Percentiles rank a stretch among this genome's conserved stretches.
These are phyloP conservation scores for Emydocephalus ijimae DNA, from an alignment of 2,113 vertebrate species.

Conservation along the genomic window DNA sequence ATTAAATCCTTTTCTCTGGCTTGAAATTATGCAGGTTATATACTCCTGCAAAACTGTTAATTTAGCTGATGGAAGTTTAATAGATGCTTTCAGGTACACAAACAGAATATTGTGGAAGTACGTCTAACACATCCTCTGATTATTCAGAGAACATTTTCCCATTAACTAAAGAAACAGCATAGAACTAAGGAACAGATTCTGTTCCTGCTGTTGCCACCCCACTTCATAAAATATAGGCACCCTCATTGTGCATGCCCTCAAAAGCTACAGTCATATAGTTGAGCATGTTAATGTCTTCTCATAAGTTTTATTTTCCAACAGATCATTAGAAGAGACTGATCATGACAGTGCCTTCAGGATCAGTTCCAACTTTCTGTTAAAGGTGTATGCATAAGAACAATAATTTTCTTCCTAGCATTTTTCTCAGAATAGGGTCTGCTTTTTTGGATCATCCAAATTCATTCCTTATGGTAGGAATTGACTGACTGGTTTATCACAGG, in stretches of 20 bases:
- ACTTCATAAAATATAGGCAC: neutral
- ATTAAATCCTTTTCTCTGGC: slow-evolving; percentile 13
- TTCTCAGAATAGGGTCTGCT: neutral
- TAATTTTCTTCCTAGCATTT: neutral
- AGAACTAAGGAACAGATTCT: neutral
- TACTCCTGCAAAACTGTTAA: slow-evolving; percentile 4
- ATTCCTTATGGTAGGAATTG: neutral
- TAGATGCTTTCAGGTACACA: neutral
- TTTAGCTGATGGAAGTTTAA: slow-evolving; percentile 9
- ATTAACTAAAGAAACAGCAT: neutral
- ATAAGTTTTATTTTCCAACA: neutral
- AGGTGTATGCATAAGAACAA: neutral
- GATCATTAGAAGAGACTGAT: neutral
- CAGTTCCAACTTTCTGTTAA: neutral
- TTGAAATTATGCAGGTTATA: neutral
- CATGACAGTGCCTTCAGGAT: neutral
- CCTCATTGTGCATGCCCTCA: neutral
- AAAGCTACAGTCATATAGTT: neutral
- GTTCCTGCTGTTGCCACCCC: neutral
- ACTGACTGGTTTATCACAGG: neutral
- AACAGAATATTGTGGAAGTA: slow-evolving; percentile 8
- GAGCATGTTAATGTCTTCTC: neutral
- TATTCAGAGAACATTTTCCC: neutral
- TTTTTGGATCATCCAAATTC: neutral
- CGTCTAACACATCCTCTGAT: neutral